phyloP scores from a whole-genome alignment of 2,797 vertebrate genomes.

The Gila robusta region DNA sequence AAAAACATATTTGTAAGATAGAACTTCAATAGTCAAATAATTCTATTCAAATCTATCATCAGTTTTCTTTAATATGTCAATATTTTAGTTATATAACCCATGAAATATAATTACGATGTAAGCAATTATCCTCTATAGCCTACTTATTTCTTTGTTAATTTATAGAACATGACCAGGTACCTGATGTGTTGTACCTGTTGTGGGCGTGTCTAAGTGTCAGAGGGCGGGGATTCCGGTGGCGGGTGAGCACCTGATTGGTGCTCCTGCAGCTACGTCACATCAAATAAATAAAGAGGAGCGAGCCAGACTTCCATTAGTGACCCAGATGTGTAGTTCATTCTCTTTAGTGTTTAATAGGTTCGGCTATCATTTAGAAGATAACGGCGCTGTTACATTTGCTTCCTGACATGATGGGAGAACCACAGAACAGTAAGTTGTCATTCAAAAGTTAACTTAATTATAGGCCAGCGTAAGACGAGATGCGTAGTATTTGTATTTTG shows the following conservation, averaged over 20 bases:
- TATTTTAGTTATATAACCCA: neutral
- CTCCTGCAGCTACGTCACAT: neutral
- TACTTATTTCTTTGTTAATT: neutral
- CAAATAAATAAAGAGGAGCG: conserved; percentile 29
- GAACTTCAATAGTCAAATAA: neutral
- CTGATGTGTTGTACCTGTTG: neutral
- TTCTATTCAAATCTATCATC: neutral
- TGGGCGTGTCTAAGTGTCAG: neutral
- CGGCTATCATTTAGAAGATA: neutral
- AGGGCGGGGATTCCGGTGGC: neutral
- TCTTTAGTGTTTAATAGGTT: neutral
- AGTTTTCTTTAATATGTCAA: neutral
- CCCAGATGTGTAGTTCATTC: neutral
- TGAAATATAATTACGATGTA: neutral
- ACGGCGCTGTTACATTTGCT: neutral
- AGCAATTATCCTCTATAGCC: neutral
- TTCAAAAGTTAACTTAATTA: neutral
- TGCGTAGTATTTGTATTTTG: neutral
- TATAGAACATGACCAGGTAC: neutral
- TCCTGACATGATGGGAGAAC: conserved; percentile 52
- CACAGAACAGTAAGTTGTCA: conserved; percentile 44
- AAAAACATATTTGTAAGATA: neutral
- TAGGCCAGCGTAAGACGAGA: neutral
- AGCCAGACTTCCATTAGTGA: neutral
- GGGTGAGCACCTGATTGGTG: conserved; percentile 6